Conservation (phyloP, 2,888 invertebrate genomes). For the Eulithis testata region DNA sequence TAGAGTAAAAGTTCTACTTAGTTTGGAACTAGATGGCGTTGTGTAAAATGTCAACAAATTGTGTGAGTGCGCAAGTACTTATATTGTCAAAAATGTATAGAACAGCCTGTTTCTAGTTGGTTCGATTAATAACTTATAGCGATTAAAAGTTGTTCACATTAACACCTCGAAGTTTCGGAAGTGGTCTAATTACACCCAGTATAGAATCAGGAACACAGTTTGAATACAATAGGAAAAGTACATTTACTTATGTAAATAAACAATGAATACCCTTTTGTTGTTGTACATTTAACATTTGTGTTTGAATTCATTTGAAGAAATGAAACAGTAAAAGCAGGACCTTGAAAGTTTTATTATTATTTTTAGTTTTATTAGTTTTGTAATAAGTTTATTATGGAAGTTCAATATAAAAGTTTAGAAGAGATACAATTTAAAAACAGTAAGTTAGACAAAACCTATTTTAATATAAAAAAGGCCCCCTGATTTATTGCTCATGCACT, state of each 20-base stretch:
- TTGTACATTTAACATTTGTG: neutral
- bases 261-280: constrained; percentile 14
- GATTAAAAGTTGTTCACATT: too few relatives aligned
- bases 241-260: constrained; percentile 11
- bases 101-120: too few relatives aligned
- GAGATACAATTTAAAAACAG: constrained; percentile 4
- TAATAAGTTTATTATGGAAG: constrained; percentile 29
- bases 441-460: constrained; percentile 15
- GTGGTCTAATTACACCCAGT: constrained; percentile 2
- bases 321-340: constrained; percentile 18
- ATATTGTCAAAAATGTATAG: too few relatives aligned
- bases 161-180: too few relatives aligned
- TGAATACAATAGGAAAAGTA: constrained; percentile 49
- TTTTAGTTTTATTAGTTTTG: neutral
- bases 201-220: constrained; percentile 39
- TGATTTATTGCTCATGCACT: too few relatives aligned
- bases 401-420: constrained; percentile 19
- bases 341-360: constrained; percentile 4
- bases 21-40: too few relatives aligned
- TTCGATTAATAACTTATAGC: too few relatives aligned
- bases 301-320: constrained; percentile 26
- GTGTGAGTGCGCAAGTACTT: too few relatives aligned
- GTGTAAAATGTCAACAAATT: too few relatives aligned
- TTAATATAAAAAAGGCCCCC: too few relatives aligned
- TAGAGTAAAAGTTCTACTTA: too few relatives aligned